These are phyloP conservation scores for Phalacrocorax brasilianus DNA, from an alignment of 2,113 vertebrate genomes.

Conservation along the genomic window DNA sequence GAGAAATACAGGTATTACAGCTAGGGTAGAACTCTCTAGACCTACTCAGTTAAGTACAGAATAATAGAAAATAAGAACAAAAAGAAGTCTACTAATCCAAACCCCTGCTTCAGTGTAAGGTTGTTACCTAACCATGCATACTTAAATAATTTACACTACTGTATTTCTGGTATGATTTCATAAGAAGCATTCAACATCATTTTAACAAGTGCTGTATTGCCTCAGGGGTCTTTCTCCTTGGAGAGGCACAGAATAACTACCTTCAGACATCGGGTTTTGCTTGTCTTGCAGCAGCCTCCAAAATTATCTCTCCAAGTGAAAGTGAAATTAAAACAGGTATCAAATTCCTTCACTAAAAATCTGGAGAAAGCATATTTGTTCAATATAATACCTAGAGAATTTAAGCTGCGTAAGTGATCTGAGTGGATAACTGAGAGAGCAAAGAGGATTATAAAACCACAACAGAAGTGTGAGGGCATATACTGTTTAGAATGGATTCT, in stretches of 20 bases:
- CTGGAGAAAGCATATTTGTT: background rate
- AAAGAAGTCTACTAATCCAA: background rate
- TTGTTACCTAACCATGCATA: background rate
- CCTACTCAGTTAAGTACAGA: background rate
- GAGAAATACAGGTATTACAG: background rate
- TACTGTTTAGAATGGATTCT: background rate
- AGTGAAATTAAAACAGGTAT: conserved; percentile 1
- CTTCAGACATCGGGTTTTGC: background rate
- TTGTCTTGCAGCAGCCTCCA: background rate
- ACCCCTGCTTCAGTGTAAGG: background rate
- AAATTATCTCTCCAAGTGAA: background rate
- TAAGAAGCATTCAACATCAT: background rate
- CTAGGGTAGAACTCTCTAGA: background rate
- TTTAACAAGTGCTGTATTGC: background rate
- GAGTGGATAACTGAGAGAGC: background rate
- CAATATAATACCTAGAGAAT: background rate
- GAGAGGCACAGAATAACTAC: background rate
- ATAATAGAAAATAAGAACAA: background rate
- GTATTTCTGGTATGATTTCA: conserved; percentile 1
- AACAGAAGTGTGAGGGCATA: accelerated
- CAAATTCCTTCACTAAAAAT: background rate
- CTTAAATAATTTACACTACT: background rate
- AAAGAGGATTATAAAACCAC: background rate
- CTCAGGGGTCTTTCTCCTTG: background rate
- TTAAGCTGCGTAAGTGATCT: background rate